Percentiles rank a stretch among this genome's conserved stretches.
phyloP scores from a whole-genome alignment of 2,113 vertebrate genomes.

The Propithecus coquereli region DNA sequence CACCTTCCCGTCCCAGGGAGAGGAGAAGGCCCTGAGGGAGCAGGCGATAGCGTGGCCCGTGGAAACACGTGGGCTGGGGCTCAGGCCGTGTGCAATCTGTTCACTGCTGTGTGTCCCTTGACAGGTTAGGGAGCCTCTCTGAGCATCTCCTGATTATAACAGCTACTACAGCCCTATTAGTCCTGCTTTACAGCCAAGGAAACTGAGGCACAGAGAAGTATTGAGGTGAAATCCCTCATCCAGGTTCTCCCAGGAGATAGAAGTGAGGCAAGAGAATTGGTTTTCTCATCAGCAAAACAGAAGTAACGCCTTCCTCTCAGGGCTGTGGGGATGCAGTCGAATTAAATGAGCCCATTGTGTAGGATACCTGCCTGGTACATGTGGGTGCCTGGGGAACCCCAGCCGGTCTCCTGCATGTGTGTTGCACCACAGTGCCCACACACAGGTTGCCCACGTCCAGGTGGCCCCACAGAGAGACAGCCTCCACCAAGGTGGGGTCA shows the following conservation, averaged over 20 bases:
- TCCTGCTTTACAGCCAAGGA: neutral
- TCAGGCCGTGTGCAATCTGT: neutral
- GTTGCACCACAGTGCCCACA: neutral
- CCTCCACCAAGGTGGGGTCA: neutral
- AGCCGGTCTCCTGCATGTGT: rapidly evolving
- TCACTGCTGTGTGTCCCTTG: neutral
- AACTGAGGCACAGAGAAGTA: neutral
- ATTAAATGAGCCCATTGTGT: neutral
- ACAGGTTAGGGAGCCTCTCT: neutral
- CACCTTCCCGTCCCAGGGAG: neutral
- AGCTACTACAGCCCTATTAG: neutral
- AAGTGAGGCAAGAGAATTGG: neutral
- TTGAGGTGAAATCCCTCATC: neutral
- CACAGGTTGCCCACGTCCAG: neutral
- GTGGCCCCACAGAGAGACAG: neutral
- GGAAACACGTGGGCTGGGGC: neutral
- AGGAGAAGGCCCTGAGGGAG: neutral
- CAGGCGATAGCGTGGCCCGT: rapidly evolving
- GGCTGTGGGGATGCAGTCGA: neutral
- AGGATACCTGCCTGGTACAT: neutral
- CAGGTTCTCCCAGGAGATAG: neutral
- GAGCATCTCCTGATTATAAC: neutral
- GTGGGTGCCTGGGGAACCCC: neutral
- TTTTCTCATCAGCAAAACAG: neutral
- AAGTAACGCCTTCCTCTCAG: neutral